Evolutionary conservation across 2,888 invertebrate species (phyloP), one percentile per base, ranked within the genome.

Genomic region (Stenoptilia bipunctidactyla): DNA sequence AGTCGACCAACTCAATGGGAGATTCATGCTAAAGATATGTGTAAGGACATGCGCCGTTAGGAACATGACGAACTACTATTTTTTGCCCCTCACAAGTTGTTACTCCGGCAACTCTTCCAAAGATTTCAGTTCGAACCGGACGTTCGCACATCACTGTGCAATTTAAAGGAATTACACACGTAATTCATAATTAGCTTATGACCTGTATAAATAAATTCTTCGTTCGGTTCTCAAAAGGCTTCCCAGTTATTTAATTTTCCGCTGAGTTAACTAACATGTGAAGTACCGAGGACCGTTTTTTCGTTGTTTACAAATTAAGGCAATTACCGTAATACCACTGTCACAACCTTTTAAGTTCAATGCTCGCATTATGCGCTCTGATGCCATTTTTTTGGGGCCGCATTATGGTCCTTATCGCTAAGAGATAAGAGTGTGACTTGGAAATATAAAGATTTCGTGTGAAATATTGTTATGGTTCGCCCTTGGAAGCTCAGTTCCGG

Each of bases 321-420:
- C 71, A 74, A 77, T 76, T 75, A 72, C 72, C 61, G 69, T 75
- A 75, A 76, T 75, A 73, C 63, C 62, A 60, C 71, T 72, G 75
- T 75, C 77, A 74, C 73, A 75, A 72, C 75, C 75, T 76, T 77
- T 74, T 77, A 74, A 74, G 76, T 77, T 80, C 76, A 77, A 72
- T 62, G 74, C 58, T 62, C 77, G 74, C 65, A 57, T 69, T 68
- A 67, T 58, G 55, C 51, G 53, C 51, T 50, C 52, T 51, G 48
- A 40, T 48, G 49, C 48, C 47, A 51, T 50, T 53, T 55, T 49
- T 50, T 53, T 56, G 49, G 44, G 38, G 44, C 44, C 39, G 42
- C 49, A 66, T 57, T 60, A 49, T 71, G 56, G 52, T 46, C 52
- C 71, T 69, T 72, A 68, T 66, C 57, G 41, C 54, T 40, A 50